Base-by-base conservation (phyloP, 2,888 invertebrate species). In the Schrankia costaestrigalis region DNA sequence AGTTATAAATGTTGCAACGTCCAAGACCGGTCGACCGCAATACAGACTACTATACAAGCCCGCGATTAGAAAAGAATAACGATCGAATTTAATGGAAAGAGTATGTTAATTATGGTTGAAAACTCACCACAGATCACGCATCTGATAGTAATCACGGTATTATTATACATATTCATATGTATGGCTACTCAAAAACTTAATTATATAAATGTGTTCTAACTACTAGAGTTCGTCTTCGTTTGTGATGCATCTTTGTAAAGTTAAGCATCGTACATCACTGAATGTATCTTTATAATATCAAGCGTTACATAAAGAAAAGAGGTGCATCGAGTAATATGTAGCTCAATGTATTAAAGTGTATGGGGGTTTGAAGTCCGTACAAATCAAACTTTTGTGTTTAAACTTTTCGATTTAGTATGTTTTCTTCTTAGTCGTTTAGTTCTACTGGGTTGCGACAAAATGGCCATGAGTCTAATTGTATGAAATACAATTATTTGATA, bases 1-100 rank as follows among this genome's bases (percentile, higher is more conserved):
- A 71, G 66, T 75, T 69, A 73, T 74, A 69, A 60, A 69, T 79
- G 77, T 77, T 78, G 73, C 75, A 78, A 78, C 72, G 71, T 52
- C 47, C 47, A 57, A 63, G 73, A 80, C 83, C 77, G 78, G 82
- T 81, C 70, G 63, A 53, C 66, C 66, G 68, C 64, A 61, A 63
- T 63, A 61, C 65, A 63, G 67, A 74, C 66, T 71, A 71, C 71
- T 62, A 55, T 59, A 53, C 56, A n/a, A n/a, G 62, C 40, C 63
- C 66, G 66, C 68, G 65, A 72, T 73, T 69, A 61, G 59, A 72
- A 68, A 64, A 70, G 59, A 69, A 72, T 63, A 64, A 68, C 58
- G 64, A 68, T 63, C 61, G 48, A 50, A 56, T 62, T 66, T 59
- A 63, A 70, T 65, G 57, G 55, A 62, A 63, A 54, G 51, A 55